These are phyloP conservation scores for Gavialis gangeticus DNA, from an alignment of 2,113 vertebrate species.

Conservation along the genomic window DNA sequence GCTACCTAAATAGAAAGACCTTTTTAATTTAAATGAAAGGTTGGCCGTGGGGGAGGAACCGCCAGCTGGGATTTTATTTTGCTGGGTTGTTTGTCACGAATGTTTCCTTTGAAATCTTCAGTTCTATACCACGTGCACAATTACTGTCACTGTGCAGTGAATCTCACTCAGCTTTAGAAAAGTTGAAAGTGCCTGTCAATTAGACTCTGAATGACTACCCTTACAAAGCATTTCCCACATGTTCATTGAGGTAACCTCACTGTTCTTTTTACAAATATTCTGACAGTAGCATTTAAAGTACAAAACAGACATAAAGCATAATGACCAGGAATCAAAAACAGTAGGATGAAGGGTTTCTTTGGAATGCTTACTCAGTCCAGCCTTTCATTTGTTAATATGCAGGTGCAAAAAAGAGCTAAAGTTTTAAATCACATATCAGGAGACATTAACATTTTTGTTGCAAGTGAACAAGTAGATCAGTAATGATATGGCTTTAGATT, in stretches of 20 bases:
- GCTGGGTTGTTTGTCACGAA: constrained; percentile 21
- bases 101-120: constrained; percentile 22
- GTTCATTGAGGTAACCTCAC: neutral
- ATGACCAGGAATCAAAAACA: neutral
- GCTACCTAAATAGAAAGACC: constrained; percentile 12
- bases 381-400: constrained; percentile 66
- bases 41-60: neutral
- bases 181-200: neutral
- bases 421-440: neutral
- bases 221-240: neutral
- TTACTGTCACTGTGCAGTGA: neutral
- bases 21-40: constrained; percentile 27
- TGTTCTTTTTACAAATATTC: neutral
- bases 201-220: rapidly evolving
- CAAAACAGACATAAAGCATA: neutral
- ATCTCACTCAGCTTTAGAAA: neutral
- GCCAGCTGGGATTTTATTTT: constrained; percentile 53
- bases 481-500: constrained; percentile 2
- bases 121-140: constrained; percentile 42
- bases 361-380: neutral
- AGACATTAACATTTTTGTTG: neutral
- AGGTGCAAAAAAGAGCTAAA: constrained; percentile 47
- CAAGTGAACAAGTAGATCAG: neutral
- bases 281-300: neutral
- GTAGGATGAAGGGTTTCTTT: neutral